phyloP scores from a whole-genome alignment of 53 echinoderm and acorn worm species.

The Astropecten irregularis region DNA sequence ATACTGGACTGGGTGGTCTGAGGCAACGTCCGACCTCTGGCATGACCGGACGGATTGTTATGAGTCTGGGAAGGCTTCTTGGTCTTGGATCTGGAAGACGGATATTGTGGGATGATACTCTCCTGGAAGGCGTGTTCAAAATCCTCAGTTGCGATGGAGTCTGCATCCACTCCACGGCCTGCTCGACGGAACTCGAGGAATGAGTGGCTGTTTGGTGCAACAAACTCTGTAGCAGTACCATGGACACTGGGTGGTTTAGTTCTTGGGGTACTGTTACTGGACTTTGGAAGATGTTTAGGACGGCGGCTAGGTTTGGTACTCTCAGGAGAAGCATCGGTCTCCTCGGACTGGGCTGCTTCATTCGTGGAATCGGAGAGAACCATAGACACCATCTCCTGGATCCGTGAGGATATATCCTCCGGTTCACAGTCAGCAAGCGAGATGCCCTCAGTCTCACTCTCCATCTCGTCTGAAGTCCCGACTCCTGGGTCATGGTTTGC shows the following conservation, averaged over 20 bases:
- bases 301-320: neutral
- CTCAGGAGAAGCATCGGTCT: neutral
- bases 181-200: slow-evolving; percentile 23
- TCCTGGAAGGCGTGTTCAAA: slow-evolving; percentile 77
- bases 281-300: neutral
- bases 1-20: neutral
- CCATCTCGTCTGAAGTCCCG: neutral
- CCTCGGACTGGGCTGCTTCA: neutral
- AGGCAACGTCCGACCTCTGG: neutral
- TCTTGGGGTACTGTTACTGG: neutral
- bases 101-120: slow-evolving; percentile 33
- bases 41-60: neutral
- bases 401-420: slow-evolving; percentile 15
- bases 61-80: neutral
- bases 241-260: neutral
- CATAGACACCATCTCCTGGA: slow-evolving; percentile 38
- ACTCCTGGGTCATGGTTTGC: too few species aligned
- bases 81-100: slow-evolving; percentile 22
- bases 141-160: slow-evolving; percentile 91
- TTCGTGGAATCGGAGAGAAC: slow-evolving; percentile 18
- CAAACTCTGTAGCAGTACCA: neutral
- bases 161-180: slow-evolving; percentile 54
- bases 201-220: neutral
- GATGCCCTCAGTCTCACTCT: neutral
- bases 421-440: neutral